Conservation (phyloP, 2,113 vertebrate species). For the Cinclus mexicanus region DNA sequence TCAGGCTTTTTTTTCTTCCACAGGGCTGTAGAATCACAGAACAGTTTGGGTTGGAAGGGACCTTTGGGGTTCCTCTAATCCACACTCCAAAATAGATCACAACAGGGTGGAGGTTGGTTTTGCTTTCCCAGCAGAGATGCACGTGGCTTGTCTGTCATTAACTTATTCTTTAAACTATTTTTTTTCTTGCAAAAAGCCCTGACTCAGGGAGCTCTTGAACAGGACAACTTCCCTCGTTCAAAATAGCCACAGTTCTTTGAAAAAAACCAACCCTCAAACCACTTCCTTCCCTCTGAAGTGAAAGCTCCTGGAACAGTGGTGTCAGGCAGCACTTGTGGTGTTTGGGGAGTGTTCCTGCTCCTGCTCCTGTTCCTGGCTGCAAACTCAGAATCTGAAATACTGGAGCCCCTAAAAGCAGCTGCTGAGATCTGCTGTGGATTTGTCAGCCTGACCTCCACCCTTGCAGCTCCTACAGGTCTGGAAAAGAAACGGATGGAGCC, state of each 20-base stretch:
- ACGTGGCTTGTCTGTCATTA: not conserved
- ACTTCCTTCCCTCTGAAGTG: not conserved
- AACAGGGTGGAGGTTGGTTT: not conserved
- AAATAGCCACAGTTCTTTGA: not conserved
- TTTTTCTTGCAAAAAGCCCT: not conserved
- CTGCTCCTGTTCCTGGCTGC: not conserved
- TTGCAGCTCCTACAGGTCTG: fast-evolving
- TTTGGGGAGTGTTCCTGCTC: fast-evolving
- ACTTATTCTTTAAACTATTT: fast-evolving
- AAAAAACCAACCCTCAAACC: not conserved
- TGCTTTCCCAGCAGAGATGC: not conserved
- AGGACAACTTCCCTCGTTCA: not conserved
- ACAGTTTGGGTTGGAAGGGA: not conserved
- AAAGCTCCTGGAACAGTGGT: not conserved
- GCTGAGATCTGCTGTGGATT: fast-evolving
- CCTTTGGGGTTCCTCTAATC: not conserved
- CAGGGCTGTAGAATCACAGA: not conserved
- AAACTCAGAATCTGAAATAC: fast-evolving
- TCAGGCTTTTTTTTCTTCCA: not conserved
- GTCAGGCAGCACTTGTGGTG: fast-evolving
- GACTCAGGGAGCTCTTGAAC: not conserved
- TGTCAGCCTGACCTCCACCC: fast-evolving
- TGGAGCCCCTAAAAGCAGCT: not conserved
- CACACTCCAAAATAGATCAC: not conserved
- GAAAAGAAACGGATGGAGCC: not conserved